Percentiles rank a stretch among this genome's conserved stretches.
Evolutionary conservation across 2,113 vertebrate species (phyloP).

Genomic region (Asarcornis scutulata): DNA sequence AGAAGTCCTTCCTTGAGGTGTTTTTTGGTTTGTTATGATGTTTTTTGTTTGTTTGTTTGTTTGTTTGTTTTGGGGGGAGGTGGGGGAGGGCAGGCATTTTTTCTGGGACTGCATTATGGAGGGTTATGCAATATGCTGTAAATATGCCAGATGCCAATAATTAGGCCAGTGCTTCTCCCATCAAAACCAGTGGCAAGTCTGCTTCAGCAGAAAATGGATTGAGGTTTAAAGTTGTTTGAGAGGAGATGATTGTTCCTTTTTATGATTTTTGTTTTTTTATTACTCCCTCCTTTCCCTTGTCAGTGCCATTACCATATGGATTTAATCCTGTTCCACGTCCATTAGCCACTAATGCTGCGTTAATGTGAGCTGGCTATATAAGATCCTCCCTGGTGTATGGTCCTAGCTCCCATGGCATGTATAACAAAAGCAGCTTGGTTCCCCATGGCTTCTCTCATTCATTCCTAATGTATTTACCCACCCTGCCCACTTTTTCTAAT

Average conservation of each 20-base stretch:
- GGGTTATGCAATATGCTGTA: neutral
- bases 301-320: conserved; percentile 27
- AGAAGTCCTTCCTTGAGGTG: neutral
- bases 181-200: neutral
- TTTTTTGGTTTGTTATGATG: neutral
- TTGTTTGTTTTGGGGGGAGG: neutral
- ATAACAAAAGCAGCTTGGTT: conserved; percentile 44
- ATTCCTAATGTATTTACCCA: conserved; percentile 49
- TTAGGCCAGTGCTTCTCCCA: neutral
- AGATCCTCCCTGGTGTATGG: conserved; percentile 36
- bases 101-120: neutral
- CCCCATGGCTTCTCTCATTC: conserved; percentile 25
- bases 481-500: conserved; percentile 12
- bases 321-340: conserved; percentile 24
- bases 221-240: conserved; percentile 19
- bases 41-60: rapidly evolving
- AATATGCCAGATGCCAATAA: neutral
- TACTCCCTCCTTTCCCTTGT: conserved; percentile 6
- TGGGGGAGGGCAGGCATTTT: neutral
- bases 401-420: conserved; percentile 15
- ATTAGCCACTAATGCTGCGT: conserved; percentile 42
- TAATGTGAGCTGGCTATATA: conserved; percentile 14
- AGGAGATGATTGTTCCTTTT: neutral
- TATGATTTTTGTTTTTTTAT: conserved; percentile 5
- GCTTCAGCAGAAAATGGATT: neutral